Evolutionary conservation across 1,140 invertebrate genomes (phyloP).

Genomic region (Stenopsyche tienmushanensis): DNA sequence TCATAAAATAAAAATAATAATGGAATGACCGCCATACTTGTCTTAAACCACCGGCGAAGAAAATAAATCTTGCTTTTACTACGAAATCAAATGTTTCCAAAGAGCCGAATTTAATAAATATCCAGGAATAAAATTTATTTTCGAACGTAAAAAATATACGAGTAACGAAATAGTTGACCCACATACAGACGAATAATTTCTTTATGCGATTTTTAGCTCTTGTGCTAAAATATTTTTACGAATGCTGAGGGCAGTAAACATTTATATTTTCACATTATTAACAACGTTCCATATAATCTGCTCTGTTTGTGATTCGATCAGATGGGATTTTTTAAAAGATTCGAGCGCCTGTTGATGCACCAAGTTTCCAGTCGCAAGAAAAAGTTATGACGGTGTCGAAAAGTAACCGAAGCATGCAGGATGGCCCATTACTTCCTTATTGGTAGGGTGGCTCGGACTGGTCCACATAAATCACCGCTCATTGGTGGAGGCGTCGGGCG

Average conservation of each 20-base stretch:
- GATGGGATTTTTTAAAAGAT: slow-evolving; percentile 1
- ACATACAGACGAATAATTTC: not conserved
- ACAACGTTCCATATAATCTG: no score
- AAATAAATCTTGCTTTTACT: no score
- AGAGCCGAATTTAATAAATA: no score
- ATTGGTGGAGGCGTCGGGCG: slow-evolving; percentile 4
- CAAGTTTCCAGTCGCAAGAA: no score
- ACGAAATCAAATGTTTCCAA: no score
- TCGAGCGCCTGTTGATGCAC: not conserved
- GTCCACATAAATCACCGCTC: slow-evolving; percentile 38
- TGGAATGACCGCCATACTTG: slow-evolving; percentile 18
- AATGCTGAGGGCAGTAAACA: no score
- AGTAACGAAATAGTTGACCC: no score
- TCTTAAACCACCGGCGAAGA: not conserved
- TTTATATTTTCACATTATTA: not conserved
- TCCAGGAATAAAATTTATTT: no score
- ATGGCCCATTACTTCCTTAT: slow-evolving; percentile 42
- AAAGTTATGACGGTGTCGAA: slow-evolving; percentile 37
- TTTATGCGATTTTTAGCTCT: not conserved
- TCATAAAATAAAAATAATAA: slow-evolving; percentile 32
- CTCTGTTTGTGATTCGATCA: no score
- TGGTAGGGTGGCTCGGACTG: slow-evolving; percentile 30
- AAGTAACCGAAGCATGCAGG: slow-evolving; percentile 39
- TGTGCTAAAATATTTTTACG: no score
- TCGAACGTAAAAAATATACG: no score